phyloP scores from a whole-genome alignment of 2,888 invertebrate genomes.

The Eupithecia vulgata region DNA sequence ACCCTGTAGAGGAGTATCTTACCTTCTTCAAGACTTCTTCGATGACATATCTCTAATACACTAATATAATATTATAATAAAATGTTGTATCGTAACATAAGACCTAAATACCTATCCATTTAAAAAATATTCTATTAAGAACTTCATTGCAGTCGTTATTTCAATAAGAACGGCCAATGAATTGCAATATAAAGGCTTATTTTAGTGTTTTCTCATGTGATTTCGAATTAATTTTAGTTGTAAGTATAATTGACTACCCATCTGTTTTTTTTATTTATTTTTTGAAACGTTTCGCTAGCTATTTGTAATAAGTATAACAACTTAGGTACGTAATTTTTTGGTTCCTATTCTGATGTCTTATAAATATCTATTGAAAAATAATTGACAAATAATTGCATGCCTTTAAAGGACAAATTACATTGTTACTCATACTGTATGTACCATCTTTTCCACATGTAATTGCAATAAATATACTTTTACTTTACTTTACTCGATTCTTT shows the following conservation, averaged over 20 bases:
- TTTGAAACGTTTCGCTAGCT: too few relatives aligned
- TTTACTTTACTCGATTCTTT: too few relatives aligned
- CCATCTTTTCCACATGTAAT: too few relatives aligned
- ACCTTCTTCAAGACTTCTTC: slow-evolving; percentile 39
- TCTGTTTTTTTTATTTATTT: background rate
- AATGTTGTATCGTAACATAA: background rate
- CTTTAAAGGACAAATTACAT: too few relatives aligned
- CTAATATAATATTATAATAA: slow-evolving; percentile 3
- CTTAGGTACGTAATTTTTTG: background rate
- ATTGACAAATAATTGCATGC: too few relatives aligned
- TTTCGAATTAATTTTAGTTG: slow-evolving; percentile 11
- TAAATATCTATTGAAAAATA: too few relatives aligned
- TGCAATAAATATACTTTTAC: too few relatives aligned
- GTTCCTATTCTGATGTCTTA: too few relatives aligned
- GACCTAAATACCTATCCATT: background rate
- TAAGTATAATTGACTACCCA: background rate
- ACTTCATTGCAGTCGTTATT: background rate
- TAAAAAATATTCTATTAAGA: background rate
- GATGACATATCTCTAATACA: slow-evolving; percentile 61
- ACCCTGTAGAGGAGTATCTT: slow-evolving; percentile 7
- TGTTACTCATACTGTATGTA: too few relatives aligned
- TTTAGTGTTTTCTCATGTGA: slow-evolving; percentile 39
- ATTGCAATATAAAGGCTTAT: slow-evolving; percentile 56
- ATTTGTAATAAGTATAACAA: background rate
- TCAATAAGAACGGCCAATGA: background rate